Evolutionary conservation across 53 echinoderm and acorn worm genomes (phyloP).

Genomic region (Echinarachnius parma): DNA sequence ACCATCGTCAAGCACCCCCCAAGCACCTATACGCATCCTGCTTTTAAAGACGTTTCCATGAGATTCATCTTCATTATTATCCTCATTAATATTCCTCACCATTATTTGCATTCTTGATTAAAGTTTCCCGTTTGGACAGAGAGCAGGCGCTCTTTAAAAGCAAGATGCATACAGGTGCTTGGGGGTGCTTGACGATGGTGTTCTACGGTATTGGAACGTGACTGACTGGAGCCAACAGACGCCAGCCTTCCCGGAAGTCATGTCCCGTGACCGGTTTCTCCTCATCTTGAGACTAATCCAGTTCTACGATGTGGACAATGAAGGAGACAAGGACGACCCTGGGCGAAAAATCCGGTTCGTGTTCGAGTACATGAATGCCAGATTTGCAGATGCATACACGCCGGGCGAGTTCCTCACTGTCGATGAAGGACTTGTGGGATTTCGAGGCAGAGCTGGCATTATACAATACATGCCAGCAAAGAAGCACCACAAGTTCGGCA

Average conservation of each 20-base stretch:
- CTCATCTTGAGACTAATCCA: neutral
- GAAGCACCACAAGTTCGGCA: neutral
- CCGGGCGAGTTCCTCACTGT: neutral
- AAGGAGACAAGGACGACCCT: neutral
- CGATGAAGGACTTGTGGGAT: neutral
- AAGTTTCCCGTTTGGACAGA: no score
- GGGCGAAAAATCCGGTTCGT: neutral
- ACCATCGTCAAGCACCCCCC: no score
- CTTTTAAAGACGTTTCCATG: no score
- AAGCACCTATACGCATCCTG: no score
- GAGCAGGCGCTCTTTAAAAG: no score
- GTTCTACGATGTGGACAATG: slow-evolving; percentile 9
- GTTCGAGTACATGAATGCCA: neutral
- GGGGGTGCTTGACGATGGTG: no score
- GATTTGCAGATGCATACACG: neutral
- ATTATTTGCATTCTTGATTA: no score
- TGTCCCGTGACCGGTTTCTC: neutral
- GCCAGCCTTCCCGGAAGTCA: neutral
- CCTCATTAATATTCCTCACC: no score
- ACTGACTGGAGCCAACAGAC: neutral
- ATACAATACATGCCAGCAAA: slow-evolving; percentile 1
- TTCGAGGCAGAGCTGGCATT: neutral
- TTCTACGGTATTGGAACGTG: no score
- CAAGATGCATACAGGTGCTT: no score
- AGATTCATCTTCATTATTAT: no score